Conservation (phyloP, 2,113 vertebrate genomes). For the Bufo bufo region DNA sequence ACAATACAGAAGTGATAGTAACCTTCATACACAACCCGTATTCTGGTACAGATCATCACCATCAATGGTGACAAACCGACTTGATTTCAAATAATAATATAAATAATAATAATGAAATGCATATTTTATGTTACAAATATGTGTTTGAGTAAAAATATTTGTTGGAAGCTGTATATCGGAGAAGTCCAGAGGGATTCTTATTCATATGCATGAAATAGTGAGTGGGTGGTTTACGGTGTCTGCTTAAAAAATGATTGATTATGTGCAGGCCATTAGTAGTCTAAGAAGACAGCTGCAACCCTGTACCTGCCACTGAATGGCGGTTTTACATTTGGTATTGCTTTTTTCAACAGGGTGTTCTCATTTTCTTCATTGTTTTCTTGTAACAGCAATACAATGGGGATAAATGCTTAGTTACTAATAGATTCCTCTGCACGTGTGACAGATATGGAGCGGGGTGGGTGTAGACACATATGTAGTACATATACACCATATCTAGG, state of each 20-base stretch:
- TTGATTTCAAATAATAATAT: background rate
- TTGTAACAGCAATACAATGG: background rate
- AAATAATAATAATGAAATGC: background rate
- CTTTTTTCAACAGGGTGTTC: conserved; percentile 29
- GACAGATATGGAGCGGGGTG: background rate
- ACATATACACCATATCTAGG: too few relatives aligned
- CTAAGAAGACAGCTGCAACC: conserved; percentile 36
- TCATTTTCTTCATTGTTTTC: background rate
- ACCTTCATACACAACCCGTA: too few relatives aligned
- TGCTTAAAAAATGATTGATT: conserved; percentile 52
- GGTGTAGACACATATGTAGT: background rate
- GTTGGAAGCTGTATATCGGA: background rate
- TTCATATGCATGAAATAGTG: conserved; percentile 32
- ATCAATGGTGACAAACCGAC: background rate
- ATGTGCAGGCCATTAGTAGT: conserved; percentile 26
- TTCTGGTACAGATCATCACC: too few relatives aligned
- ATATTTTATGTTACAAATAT: background rate
- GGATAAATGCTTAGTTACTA: background rate
- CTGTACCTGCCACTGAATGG: conserved; percentile 27
- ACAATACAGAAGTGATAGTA: background rate
- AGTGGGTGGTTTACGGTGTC: conserved; percentile 31
- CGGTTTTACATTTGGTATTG: conserved; percentile 26
- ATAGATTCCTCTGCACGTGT: background rate
- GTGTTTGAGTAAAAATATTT: conserved; percentile 7
- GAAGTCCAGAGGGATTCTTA: background rate